Evolutionary conservation across 2,797 vertebrate genomes (phyloP).

Genomic region (Acestrorhynchus altus): DNA sequence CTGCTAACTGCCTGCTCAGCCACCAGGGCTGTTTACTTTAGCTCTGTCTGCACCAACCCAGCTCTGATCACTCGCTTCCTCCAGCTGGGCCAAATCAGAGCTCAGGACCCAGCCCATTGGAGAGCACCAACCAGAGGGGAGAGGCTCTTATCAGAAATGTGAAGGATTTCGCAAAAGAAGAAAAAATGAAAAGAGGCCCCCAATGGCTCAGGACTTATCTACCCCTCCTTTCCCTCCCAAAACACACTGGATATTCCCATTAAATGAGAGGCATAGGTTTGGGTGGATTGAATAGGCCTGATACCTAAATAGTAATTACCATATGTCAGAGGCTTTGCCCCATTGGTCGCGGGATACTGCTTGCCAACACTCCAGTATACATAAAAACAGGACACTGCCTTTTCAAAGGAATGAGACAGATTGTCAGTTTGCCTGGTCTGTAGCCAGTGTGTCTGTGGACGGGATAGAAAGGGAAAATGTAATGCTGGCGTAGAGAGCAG

Average conservation of each 20-base stretch:
- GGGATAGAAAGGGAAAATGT: background rate
- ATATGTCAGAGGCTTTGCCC: constrained; percentile 77
- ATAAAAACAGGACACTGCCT: constrained; percentile 66
- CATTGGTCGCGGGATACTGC: constrained; percentile 76
- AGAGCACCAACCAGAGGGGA: constrained; percentile 63
- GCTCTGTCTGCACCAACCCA: constrained; percentile 97
- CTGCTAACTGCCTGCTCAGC: constrained; percentile 97
- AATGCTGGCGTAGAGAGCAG: constrained; percentile 34
- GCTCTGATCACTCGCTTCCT: constrained; percentile 92
- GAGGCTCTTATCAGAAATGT: constrained; percentile 71
- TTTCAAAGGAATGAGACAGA: constrained; percentile 67
- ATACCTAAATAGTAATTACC: constrained; percentile 68
- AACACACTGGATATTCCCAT: constrained; percentile 58
- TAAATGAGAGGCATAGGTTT: constrained; percentile 61
- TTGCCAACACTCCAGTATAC: constrained; percentile 74
- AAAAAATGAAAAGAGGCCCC: constrained; percentile 36
- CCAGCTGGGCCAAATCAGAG: constrained; percentile 98
- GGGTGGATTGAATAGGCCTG: constrained; percentile 57
- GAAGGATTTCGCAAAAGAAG: constrained; percentile 60
- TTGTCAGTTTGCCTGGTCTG: constrained; percentile 61
- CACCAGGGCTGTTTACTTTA: constrained; percentile 99
- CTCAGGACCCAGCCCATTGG: constrained; percentile 71
- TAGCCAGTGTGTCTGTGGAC: constrained; percentile 56
- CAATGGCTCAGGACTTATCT: constrained; percentile 68
- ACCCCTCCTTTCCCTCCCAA: constrained; percentile 26